Base-by-base conservation (phyloP, 2,888 invertebrate genomes). In the Macrophya annulata region DNA sequence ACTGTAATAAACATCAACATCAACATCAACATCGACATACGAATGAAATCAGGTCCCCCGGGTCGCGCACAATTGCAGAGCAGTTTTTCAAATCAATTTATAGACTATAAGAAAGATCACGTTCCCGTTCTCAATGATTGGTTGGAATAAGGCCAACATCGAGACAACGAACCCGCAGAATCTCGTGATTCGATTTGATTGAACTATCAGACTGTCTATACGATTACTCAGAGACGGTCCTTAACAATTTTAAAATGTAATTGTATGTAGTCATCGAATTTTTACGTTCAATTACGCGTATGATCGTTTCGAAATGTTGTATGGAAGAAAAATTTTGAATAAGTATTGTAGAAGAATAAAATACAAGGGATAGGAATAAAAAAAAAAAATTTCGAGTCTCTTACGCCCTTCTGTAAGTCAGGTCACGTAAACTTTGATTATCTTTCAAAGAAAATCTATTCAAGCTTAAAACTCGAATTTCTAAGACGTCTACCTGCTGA, bases 401-500 rank as follows among this genome's bases (percentile, higher is more conserved):
- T 68, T 62, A 12, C 31, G 48, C 43, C 51, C 48, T 25, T 81
- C 45, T 45, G 45, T 37, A 21, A 83, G 83, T 83, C 83, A 83
- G 25, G 51, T 68, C 83, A 25, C 68, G 83, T 83, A 83, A 43
- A 43, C 68, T 51, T 71, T 71, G 83, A 68, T 83, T 83, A 83
- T 83, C 83, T 83, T 45, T 83, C n/a, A 83, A 83, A 68, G 83
- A 83, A 83, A 68, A 83, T 83, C 83, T 83, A 83, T 65, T 83
- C 83, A 37, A 68, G 48, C 83, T 71, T 83, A 68, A 68, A 68
- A 83, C 83, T 68, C 48, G 51, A 68, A 68, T 83, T 83, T 83
- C 84, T 83, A 85, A 88, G 88, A 45, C 76, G 87, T 45, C 90
- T 92, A 93, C 92, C 92, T 92, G 92, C 89, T 91, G 91, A 90